phyloP scores from a whole-genome alignment of 1,140 invertebrate species.

The Bombus picipes region DNA sequence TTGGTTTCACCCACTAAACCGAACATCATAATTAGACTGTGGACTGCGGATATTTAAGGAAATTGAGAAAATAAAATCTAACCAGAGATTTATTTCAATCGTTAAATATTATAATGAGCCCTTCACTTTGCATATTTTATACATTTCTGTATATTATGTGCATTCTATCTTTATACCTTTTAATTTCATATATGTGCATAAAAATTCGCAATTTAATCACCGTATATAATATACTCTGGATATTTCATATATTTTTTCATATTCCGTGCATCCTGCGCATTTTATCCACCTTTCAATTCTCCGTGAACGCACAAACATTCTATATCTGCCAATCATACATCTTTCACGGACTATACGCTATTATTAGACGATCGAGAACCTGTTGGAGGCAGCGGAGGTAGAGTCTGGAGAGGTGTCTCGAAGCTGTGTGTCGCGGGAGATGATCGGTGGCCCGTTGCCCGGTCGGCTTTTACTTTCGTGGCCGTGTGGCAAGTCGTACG shows the following conservation, averaged over 20 bases:
- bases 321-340: background rate
- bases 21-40: no score
- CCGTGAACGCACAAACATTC: no score
- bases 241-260: background rate
- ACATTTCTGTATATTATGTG: background rate
- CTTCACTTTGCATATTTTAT: background rate
- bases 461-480: slow-evolving; percentile 61
- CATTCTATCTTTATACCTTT: background rate
- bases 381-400: background rate
- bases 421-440: slow-evolving; percentile 12
- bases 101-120: background rate
- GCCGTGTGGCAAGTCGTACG: slow-evolving; percentile 35
- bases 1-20: no score
- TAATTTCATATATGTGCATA: no score
- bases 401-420: slow-evolving; percentile 6
- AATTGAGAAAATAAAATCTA: no score
- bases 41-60: no score
- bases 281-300: no score
- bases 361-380: background rate
- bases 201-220: no score
- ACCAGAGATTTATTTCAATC: background rate
- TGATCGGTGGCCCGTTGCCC: slow-evolving; percentile 39
- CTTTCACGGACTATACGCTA: no score
- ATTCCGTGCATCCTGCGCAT: background rate
- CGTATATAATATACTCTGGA: background rate